phyloP scores from a whole-genome alignment of 2,797 vertebrate genomes.

The Megaceryle alcyon region DNA sequence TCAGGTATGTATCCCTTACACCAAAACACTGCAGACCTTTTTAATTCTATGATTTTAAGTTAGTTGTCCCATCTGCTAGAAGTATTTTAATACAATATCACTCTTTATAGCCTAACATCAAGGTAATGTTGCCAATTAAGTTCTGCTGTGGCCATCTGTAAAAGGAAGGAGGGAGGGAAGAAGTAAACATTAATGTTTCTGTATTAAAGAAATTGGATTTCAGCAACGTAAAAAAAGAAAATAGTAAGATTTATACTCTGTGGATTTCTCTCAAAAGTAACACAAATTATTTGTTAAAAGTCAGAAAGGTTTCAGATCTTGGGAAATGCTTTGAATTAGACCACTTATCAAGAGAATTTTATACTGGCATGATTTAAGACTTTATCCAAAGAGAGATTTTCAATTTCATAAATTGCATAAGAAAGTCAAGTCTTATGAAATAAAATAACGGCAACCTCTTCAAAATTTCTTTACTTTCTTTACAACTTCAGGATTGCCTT shows the following conservation, averaged over 20 bases:
- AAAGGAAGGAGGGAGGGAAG: background rate
- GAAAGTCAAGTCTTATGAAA: background rate
- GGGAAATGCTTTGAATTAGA: background rate
- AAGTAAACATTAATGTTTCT: background rate
- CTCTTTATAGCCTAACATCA: conserved; percentile 9
- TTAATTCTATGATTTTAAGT: background rate
- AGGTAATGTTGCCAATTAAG: background rate
- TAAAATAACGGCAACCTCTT: background rate
- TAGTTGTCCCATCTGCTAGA: background rate
- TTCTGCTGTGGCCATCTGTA: background rate
- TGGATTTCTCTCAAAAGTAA: background rate
- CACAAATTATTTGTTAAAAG: background rate
- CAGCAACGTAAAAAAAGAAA: background rate
- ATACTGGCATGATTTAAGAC: background rate
- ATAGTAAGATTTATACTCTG: background rate
- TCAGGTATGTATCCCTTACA: background rate
- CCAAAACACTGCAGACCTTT: background rate
- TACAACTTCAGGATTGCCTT: background rate
- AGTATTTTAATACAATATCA: background rate
- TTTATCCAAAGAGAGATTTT: background rate
- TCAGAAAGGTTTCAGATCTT: background rate
- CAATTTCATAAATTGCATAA: background rate
- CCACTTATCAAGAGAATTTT: background rate
- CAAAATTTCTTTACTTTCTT: background rate
- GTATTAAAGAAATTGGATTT: background rate